phyloP scores from a whole-genome alignment of 2,113 vertebrate species.

The Limnothrissa miodon region DNA sequence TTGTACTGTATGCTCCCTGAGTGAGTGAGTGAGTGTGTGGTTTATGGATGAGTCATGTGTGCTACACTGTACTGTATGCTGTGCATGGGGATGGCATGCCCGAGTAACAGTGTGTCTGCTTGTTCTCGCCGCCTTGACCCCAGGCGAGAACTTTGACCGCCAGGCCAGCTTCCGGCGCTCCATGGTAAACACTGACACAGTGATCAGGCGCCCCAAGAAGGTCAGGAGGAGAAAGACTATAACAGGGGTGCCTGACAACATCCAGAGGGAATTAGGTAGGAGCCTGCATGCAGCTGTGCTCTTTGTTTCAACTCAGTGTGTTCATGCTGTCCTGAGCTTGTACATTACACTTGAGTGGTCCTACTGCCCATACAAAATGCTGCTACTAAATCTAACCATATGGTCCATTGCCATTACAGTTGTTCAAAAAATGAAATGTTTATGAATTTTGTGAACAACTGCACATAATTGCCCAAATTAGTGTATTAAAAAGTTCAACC shows the following conservation, averaged over 20 bases:
- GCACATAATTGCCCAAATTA: not conserved
- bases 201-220: constrained; percentile 83
- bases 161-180: constrained; percentile 91
- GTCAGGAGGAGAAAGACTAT: constrained; percentile 88
- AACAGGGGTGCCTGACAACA: constrained; percentile 81
- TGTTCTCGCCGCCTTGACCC: constrained; percentile 70
- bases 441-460: not conserved
- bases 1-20: not conserved
- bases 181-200: constrained; percentile 82
- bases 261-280: constrained; percentile 84
- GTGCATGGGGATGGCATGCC: not conserved
- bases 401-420: not conserved
- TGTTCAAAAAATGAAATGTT: not conserved
- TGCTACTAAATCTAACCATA: not conserved
- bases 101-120: constrained; percentile 59
- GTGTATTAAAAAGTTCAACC: not conserved
- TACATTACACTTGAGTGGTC: not conserved
- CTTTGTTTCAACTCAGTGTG: not conserved
- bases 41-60: not conserved
- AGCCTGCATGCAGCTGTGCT: constrained; percentile 67
- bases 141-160: constrained; percentile 96
- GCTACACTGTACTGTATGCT: not conserved
- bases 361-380: not conserved
- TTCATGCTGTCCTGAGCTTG: not conserved
- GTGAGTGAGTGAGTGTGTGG: constrained; percentile 6